Base-by-base conservation (phyloP, 2,113 vertebrate species). In the Ciconia maguari region DNA sequence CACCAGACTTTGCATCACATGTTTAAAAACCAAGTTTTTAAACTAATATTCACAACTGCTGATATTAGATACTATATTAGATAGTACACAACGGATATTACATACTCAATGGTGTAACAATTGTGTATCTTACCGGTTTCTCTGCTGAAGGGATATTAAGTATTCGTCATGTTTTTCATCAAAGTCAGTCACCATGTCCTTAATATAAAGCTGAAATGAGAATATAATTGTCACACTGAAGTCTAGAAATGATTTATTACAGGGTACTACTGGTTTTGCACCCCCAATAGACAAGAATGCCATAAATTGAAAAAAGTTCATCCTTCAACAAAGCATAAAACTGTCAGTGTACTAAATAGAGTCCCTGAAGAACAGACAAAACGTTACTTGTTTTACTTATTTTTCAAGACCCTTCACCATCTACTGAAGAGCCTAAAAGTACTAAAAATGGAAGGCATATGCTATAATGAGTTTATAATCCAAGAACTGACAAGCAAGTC, bases 151-250 rank as follows among this genome's bases (percentile, higher is more conserved):
- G 78, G 94, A 93, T 97, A 99, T 99, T 98, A 99, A 98, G 98
- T 99, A 99, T 98, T 99, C 99, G 86, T 99, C 99, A 91, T 99
- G 98, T 94, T 98, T 98, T 97, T 99, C 98, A 97, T 99, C 99
- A 85, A 98, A 98, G 97, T 98, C 97, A 87, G 98, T 97, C 97
- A 98, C 98, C 97, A 98, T 97, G 93, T 93, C 98, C 97, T 98
- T 98, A 96, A 93, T 69, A 95, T 83, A 96, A 91, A 96, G 94
- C 98, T 98, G 96, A 90, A 98, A 98, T 44, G 96, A 95, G 83
- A 83, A 97, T 64, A 75, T 64, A 77, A 32, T 62, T 85, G 82
- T 89, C 91, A 96, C 16, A 26, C 8, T 20, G 10, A 82, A 62
- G 51, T 42, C 72, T 8, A 36, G 13, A 46, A 76, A 55, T 51